Evolutionary conservation across 2,797 vertebrate genomes (phyloP), one percentile per base, ranked within the genome.

Genomic region (Microctenopoma steveboyesi): DNA sequence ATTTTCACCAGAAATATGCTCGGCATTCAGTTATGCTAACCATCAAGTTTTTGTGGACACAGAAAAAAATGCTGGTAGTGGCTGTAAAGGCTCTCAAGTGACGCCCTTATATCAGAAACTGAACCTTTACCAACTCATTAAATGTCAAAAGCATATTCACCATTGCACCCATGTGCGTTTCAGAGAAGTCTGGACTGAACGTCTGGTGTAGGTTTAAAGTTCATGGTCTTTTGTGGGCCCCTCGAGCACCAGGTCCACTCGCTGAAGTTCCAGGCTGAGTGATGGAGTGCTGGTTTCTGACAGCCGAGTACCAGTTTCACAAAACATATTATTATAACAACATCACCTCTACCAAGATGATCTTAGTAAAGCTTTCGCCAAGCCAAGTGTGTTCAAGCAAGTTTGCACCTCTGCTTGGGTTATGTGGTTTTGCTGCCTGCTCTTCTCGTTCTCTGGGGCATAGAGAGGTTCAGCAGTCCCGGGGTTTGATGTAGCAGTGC

Each of bases 371-470:
- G 66, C 33, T 46, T 22, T 55, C 74, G 40, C 56, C 35, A 49
- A 62, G 76, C 56, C 69, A 42, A 76, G 64, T 28, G 58, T 42
- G 59, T 78, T 57, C 63, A 48, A 74, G 47, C 18, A 27, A 79
- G 57, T 67, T 55, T 76, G 72, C 66, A 63, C 85, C 80, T 69
- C 79, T 72, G 70, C 69, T 75, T 48, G 50, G 60, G 78, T 88
- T 85, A 90, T 67, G 88, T 85, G 81, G 71, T 75, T 87, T 76
- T 85, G 73, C 85, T 66, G 67, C 88, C 88, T 49, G 72, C 66
- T 70, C 87, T 72, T 81, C 87, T 91, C 78, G 67, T 86, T 85
- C 88, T 86, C 12, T 84, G 83, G 76, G 86, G 83, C 62, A 18
- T 39, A 8, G 85, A 83, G 69, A 76, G 68, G 76, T 87, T 86